Conservation (phyloP, 2,797 vertebrate genomes). For the Numenius phaeopus region DNA sequence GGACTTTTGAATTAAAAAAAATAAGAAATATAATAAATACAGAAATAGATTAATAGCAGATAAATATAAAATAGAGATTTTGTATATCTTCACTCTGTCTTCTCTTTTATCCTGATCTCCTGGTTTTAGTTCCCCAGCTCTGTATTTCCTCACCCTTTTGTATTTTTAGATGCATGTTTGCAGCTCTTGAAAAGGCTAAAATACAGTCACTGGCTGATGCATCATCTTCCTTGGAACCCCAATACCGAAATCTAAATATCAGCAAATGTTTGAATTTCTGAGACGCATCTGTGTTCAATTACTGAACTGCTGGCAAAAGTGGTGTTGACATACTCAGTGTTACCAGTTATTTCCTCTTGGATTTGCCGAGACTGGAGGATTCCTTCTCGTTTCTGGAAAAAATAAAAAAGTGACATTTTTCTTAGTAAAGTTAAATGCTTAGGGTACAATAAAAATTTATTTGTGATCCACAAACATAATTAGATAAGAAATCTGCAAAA, state of each 20-base stretch:
- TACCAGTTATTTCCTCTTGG: constrained; percentile 98
- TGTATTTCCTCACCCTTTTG: constrained; percentile 36
- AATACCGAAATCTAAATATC: constrained; percentile 80
- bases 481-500: background rate
- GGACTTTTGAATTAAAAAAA: background rate
- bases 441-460: constrained; percentile 7
- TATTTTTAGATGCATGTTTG: constrained; percentile 72
- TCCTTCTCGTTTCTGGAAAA: constrained; percentile 94
- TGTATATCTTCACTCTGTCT: background rate
- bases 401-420: constrained; percentile 19
- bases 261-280: constrained; percentile 78
- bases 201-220: constrained; percentile 72
- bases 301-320: constrained; percentile 67
- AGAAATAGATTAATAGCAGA: background rate
- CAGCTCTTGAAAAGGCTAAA: constrained; percentile 74
- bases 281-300: constrained; percentile 81
- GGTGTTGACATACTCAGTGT: constrained; percentile 94
- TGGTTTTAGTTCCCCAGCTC: background rate
- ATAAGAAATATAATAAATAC: background rate
- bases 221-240: constrained; percentile 76
- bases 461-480: constrained; percentile 7
- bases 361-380: constrained; percentile 97
- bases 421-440: constrained; percentile 35
- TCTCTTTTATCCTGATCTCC: background rate
- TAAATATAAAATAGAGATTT: background rate